Conservation (phyloP, 2,113 vertebrate genomes). For the Patagioenas fasciata region DNA sequence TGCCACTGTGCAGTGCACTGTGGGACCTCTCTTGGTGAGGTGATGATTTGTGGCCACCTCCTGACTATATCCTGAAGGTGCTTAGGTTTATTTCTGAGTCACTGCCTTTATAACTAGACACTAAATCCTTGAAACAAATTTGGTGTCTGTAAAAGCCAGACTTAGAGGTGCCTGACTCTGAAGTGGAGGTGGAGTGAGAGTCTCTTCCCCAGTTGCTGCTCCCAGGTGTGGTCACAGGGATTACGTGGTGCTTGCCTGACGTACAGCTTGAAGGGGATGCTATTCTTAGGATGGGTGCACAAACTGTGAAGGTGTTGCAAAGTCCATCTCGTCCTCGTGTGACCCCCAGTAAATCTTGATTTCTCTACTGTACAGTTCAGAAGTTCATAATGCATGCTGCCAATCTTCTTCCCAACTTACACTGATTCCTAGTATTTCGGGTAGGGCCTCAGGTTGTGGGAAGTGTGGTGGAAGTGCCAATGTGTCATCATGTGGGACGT, state of each 20-base stretch:
- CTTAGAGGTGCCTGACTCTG: neutral
- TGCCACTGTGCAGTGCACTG: neutral
- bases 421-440: neutral
- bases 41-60: neutral
- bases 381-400: neutral
- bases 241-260: neutral
- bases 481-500: too few relatives aligned
- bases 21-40: neutral
- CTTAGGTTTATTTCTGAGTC: neutral
- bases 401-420: neutral
- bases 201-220: neutral
- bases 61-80: neutral
- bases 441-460: neutral
- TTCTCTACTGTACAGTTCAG: neutral
- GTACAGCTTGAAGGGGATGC: neutral
- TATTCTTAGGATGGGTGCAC: neutral
- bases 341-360: neutral
- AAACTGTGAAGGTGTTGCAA: neutral
- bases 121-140: neutral
- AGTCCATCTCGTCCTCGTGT: neutral
- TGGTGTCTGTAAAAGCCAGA: neutral
- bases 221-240: neutral
- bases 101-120: neutral
- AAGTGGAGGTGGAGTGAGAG: neutral
- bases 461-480: neutral